Conservation (phyloP, 2,113 vertebrate species). For the Ellobius talpinus region DNA sequence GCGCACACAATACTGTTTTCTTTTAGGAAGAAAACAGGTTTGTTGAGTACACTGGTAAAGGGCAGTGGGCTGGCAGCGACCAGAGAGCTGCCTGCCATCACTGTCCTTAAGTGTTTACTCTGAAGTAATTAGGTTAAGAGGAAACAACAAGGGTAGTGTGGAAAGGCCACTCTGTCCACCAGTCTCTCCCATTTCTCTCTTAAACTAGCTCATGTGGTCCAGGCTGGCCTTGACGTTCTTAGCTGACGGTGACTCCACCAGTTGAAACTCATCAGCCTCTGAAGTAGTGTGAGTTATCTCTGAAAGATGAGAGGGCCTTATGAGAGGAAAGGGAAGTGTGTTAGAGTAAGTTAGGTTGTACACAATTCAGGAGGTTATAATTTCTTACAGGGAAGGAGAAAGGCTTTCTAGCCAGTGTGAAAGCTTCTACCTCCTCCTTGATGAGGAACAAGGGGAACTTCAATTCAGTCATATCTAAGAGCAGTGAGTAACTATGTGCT, state of each 20-base stretch:
- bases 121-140: neutral
- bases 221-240: neutral
- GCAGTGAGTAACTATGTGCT: neutral
- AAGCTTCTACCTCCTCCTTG: neutral
- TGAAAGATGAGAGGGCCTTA: neutral
- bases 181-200: neutral
- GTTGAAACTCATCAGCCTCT: neutral
- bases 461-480: neutral
- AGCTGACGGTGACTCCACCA: neutral
- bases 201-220: neutral
- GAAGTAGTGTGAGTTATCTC: neutral
- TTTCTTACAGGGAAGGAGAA: neutral
- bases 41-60: neutral
- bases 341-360: constrained; percentile 2
- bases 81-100: neutral
- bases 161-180: neutral
- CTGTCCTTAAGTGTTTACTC: neutral
- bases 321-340: neutral
- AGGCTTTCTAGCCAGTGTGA: neutral
- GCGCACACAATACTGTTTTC: neutral
- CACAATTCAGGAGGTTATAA: neutral
- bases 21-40: neutral
- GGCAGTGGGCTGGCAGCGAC: neutral
- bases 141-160: neutral
- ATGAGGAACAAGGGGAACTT: neutral